These are phyloP conservation scores for Polyergus mexicanus DNA, from an alignment of 1,140 invertebrate species.

Conservation along the genomic window DNA sequence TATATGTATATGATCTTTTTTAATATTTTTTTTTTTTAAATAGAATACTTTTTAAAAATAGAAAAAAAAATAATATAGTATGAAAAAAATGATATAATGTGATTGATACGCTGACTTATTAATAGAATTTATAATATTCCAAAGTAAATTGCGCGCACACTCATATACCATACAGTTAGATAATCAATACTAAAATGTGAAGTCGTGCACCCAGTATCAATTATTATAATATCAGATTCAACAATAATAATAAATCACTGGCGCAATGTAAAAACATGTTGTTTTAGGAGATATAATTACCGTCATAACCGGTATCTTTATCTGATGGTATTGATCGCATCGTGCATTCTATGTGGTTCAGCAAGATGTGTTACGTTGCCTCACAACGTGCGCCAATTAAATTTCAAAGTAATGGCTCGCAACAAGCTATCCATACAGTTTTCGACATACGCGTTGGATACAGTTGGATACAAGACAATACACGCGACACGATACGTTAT, in stretches of 20 bases:
- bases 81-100: background rate
- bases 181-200: background rate
- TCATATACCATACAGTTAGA: too few species aligned
- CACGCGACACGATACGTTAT: constrained; percentile 53
- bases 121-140: constrained; percentile 27
- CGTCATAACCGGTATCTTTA: constrained; percentile 33
- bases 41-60: background rate
- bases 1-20: background rate
- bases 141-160: constrained; percentile 1
- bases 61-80: background rate
- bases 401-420: constrained; percentile 56
- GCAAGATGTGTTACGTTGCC: constrained; percentile 7
- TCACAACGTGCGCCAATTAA: constrained; percentile 52
- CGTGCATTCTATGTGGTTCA: constrained; percentile 42
- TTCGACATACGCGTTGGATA: constrained; percentile 28
- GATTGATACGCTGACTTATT: background rate
- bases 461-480: constrained; percentile 37
- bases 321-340: constrained; percentile 46
- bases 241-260: background rate
- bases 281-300: constrained; percentile 24
- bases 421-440: constrained; percentile 51
- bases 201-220: constrained; percentile 18
- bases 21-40: background rate
- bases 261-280: constrained; percentile 5
- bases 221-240: constrained; percentile 20